Evolutionary conservation across 2,888 invertebrate genomes (phyloP), one percentile per base, ranked within the genome.

Genomic region (Oscheius onirici): DNA sequence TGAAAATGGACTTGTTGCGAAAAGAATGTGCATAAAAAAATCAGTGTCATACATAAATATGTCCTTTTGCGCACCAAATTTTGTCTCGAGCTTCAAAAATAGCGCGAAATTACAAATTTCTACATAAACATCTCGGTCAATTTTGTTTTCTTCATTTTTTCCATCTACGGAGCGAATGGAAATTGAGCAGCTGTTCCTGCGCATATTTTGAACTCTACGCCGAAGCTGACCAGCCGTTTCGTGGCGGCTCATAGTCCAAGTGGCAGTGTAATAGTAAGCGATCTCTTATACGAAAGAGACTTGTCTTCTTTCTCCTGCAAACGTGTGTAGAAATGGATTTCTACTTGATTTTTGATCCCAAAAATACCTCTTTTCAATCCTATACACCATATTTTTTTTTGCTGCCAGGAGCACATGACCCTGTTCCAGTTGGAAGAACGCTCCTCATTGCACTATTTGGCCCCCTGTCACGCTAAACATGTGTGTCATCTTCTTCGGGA

Each of bases 221-320:
- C 43, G 3, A 17, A 20, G 49, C 49, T 24, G 43, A 22, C 22
- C 60, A 49, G 46, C 49, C 49, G 46, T 49, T 43, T 40, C 24
- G 49, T 22, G 46, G 61, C 44, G 49, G 46, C 63, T 63, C 46
- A 63, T 49, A 46, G 49, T 26, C 63, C 28, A 34, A 58, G 58
- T 34, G 20, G 22, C 46, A 49, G 63, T 63, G 63, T 63, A 63
- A 63, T 63, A 49, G 63, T 63, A 46, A 63, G 26, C n/a, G 63
- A 63, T 63, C 63, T 26, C 34, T 11, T 13, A 15, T 17, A 24
- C 13, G 46, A 43, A 43, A 17, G 43, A 24, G 20, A 10, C 41
- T 0, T 40, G 3, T 58, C 20, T 20, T 58, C 3, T 40, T 3
- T 34, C 24, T 52, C 20, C 3, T 55, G 5, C 11, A n/a, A 17